Evolutionary conservation across 1,140 invertebrate species (phyloP).

Genomic region (Hyles vespertilio): DNA sequence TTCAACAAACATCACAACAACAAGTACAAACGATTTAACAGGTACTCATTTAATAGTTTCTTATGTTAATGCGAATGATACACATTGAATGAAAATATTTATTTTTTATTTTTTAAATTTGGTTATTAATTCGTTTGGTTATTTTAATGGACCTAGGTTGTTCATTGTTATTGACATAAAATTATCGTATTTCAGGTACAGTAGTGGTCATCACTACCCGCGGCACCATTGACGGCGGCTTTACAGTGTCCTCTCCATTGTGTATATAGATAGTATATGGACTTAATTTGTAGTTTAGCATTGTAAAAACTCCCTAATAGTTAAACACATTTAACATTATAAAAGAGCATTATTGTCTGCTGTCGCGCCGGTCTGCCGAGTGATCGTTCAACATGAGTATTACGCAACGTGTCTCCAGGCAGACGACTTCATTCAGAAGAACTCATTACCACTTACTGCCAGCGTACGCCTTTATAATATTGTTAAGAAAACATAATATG

Average conservation of each 20-base stretch:
- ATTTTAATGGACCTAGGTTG: background rate
- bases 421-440: too few species aligned
- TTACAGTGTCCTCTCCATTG: background rate
- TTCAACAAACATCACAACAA: constrained; percentile 65
- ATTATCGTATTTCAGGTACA: constrained; percentile 45
- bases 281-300: constrained; percentile 4
- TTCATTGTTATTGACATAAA: background rate
- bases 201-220: constrained; percentile 55
- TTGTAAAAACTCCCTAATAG: constrained; percentile 1
- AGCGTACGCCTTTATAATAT: too few species aligned
- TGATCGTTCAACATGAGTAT: too few species aligned
- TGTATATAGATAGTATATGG: constrained; percentile 3
- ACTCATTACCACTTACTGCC: too few species aligned
- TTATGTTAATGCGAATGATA: background rate
- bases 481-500: too few species aligned
- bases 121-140: background rate
- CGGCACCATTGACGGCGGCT: constrained; percentile 59
- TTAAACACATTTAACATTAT: background rate
- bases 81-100: background rate
- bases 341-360: too few species aligned
- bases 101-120: background rate
- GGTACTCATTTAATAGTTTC: constrained; percentile 30
- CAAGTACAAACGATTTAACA: constrained; percentile 66
- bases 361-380: too few species aligned
- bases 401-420: too few species aligned